Conservation (phyloP, 2,113 vertebrate species). For the Hyaena hyaena region DNA sequence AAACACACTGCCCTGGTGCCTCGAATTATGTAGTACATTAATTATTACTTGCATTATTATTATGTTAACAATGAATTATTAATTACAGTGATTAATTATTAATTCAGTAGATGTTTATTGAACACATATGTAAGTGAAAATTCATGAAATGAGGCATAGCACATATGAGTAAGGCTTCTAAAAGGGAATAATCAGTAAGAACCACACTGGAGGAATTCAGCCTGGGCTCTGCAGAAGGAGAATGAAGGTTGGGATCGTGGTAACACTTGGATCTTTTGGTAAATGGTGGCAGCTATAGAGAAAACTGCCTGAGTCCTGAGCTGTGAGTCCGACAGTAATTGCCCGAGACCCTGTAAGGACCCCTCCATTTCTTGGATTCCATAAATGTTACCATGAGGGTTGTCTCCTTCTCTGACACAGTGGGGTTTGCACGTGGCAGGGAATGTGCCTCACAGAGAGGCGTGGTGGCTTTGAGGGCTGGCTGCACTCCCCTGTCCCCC, state of each 20-base stretch:
- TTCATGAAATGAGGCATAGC: neutral
- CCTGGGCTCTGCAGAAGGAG: neutral
- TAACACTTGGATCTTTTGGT: neutral
- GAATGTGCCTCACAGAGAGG: neutral
- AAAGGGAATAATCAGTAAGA: neutral
- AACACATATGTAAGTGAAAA: neutral
- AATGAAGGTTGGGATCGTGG: neutral
- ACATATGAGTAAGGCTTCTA: neutral
- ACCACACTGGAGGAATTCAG: neutral
- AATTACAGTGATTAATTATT: neutral
- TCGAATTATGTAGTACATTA: neutral
- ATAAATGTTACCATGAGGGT: neutral
- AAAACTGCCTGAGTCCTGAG: neutral
- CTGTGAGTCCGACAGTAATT: fast-evolving
- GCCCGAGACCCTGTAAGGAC: neutral
- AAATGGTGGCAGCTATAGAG: neutral
- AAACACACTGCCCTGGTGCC: neutral
- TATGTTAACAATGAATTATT: neutral
- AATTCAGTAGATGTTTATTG: neutral
- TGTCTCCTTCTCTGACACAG: neutral
- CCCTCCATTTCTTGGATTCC: neutral
- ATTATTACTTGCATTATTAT: neutral
- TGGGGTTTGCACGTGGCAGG: neutral
- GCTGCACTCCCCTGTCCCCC: neutral
- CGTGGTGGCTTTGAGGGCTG: neutral